Evolutionary conservation across 2,888 invertebrate species (phyloP).

Genomic region (Helicoverpa assulta): DNA sequence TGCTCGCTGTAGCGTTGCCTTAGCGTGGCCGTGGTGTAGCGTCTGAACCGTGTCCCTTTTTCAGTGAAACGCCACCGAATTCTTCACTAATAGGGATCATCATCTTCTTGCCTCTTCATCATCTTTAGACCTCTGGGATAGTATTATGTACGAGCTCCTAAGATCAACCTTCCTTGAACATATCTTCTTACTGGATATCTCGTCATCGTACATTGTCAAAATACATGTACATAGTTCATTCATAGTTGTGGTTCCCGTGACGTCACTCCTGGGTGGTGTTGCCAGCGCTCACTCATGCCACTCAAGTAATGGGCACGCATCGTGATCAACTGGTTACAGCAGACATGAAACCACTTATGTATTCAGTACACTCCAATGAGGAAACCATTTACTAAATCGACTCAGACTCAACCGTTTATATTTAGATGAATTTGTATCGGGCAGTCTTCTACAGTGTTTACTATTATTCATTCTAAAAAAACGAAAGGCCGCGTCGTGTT

Average conservation of each 20-base stretch:
- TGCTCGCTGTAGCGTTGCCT: too few species aligned
- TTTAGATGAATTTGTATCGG: conserved; percentile 11
- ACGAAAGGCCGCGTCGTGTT: conserved; percentile 24
- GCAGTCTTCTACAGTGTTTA: conserved; percentile 25
- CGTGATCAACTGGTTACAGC: conserved; percentile 12
- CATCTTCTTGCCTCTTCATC: too few species aligned
- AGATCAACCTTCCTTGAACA: background rate
- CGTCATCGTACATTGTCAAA: background rate
- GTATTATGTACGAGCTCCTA: too few species aligned
- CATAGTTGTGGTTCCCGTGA: background rate
- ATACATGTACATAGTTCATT: too few species aligned
- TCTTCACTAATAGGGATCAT: too few species aligned
- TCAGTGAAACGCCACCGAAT: too few species aligned
- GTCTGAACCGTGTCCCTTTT: too few species aligned
- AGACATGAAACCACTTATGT: conserved; percentile 6
- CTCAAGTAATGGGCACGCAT: background rate
- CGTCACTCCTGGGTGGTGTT: background rate
- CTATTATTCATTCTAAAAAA: conserved; percentile 27
- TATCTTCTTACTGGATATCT: background rate
- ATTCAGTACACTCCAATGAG: conserved; percentile 30
- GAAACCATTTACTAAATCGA: conserved; percentile 40
- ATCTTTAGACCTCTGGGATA: too few species aligned
- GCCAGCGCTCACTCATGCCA: background rate
- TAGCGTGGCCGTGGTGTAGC: too few species aligned
- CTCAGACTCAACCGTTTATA: conserved; percentile 13